Conservation (phyloP, 2,113 vertebrate genomes). For the Platichthys stellatus region DNA sequence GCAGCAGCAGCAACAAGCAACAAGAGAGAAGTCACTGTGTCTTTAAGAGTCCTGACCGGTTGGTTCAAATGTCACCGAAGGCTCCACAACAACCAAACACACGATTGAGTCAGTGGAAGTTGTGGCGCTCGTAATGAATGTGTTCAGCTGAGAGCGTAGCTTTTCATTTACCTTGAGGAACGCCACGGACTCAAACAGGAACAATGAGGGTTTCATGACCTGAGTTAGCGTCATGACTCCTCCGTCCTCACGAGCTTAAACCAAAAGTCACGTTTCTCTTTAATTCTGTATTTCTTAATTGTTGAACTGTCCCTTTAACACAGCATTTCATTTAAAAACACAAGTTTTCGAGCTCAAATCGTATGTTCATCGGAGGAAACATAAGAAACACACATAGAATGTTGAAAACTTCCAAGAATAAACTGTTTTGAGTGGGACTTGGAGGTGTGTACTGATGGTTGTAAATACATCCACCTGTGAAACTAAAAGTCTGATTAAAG, state of each 20-base stretch:
- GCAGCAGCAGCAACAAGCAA: conserved; percentile 4
- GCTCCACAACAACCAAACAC: conserved; percentile 50
- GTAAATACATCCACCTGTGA: neutral
- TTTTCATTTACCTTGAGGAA: conserved; percentile 63
- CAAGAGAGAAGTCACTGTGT: neutral
- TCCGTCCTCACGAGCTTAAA: neutral
- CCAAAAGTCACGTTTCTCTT: neutral
- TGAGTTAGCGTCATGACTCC: neutral
- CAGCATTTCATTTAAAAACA: neutral
- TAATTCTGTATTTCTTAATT: neutral
- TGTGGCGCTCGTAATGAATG: conserved; percentile 57
- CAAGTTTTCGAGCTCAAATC: neutral
- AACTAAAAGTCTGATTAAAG: neutral
- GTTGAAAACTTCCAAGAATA: neutral
- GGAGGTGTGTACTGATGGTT: neutral
- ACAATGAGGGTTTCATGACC: conserved; percentile 32
- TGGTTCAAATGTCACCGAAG: conserved; percentile 23
- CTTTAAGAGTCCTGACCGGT: conserved; percentile 20
- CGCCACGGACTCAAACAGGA: conserved; percentile 48
- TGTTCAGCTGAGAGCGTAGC: conserved; percentile 35
- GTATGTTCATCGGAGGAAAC: neutral
- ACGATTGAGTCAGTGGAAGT: conserved; percentile 55
- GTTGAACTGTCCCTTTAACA: neutral
- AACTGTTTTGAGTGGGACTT: too few relatives aligned
- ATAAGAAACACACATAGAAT: too few relatives aligned